These are phyloP conservation scores for Nebria brevicollis DNA, from an alignment of 2,888 invertebrate species.

Conservation along the genomic window DNA sequence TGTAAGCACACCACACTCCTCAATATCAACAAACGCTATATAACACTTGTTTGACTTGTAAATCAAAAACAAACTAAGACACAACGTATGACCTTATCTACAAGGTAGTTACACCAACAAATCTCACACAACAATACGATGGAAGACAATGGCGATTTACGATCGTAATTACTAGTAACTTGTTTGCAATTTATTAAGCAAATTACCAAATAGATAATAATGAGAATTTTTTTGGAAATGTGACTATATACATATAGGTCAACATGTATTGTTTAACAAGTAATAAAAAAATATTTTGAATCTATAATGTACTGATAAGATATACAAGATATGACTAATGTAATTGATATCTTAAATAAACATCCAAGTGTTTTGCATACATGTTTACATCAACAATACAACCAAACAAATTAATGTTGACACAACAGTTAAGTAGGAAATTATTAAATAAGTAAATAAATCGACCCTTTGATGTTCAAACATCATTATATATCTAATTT, in stretches of 20 bases:
- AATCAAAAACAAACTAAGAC: neutral
- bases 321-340: neutral
- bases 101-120: neutral
- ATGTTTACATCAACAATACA: neutral
- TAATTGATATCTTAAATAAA: neutral
- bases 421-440: neutral
- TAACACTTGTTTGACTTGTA: neutral
- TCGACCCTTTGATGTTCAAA: neutral
- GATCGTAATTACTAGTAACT: neutral
- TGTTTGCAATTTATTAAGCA: neutral
- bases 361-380: neutral
- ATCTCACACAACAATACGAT: constrained; percentile 14
- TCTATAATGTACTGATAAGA: neutral
- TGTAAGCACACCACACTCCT: constrained; percentile 47
- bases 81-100: constrained; percentile 8
- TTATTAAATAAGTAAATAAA: neutral
- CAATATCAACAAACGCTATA: neutral
- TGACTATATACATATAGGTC: neutral
- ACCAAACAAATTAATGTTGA: neutral
- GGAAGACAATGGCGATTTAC: neutral
- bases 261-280: neutral
- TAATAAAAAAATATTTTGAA: neutral
- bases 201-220: neutral
- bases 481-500: too few relatives aligned
- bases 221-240: neutral